phyloP scores from a whole-genome alignment of 2,888 invertebrate species.

The Mimachlamys varia region DNA sequence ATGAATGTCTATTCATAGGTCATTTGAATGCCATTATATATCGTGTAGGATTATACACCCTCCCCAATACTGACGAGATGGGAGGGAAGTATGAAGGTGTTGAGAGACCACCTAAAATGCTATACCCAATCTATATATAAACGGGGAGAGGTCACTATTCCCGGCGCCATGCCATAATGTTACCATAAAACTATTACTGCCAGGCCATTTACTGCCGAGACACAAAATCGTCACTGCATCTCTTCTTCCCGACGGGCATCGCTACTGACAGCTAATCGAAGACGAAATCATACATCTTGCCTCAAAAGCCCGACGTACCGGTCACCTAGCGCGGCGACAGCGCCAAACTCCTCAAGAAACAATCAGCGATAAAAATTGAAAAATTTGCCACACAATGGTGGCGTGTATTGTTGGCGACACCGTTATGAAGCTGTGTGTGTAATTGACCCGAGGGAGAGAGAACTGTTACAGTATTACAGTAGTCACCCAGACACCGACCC shows the following conservation, averaged over 20 bases:
- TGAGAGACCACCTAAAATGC: background rate
- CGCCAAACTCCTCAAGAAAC: slow-evolving; percentile 36
- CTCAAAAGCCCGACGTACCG: background rate
- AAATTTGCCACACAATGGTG: slow-evolving; percentile 28
- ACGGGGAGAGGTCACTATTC: background rate
- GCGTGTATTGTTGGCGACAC: background rate
- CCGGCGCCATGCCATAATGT: background rate
- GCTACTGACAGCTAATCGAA: slow-evolving; percentile 34
- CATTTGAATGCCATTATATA: background rate
- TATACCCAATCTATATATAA: background rate
- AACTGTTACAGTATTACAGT: background rate
- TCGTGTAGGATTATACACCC: background rate
- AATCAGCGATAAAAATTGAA: slow-evolving; percentile 36
- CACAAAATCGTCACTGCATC: slow-evolving; percentile 18
- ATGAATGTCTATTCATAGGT: too few species aligned
- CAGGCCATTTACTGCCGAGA: slow-evolving; percentile 28
- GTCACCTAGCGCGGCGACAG: slow-evolving; percentile 26
- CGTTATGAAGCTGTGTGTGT: slow-evolving; percentile 20
- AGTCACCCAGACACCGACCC: background rate
- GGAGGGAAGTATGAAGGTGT: background rate
- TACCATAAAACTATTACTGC: slow-evolving; percentile 28
- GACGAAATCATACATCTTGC: slow-evolving; percentile 36
- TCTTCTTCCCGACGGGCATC: slow-evolving; percentile 11
- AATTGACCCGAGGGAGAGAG: background rate
- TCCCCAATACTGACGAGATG: background rate